These are phyloP conservation scores for Halichoeres trimaculatus DNA, from an alignment of 2,113 vertebrate species.

Conservation along the genomic window DNA sequence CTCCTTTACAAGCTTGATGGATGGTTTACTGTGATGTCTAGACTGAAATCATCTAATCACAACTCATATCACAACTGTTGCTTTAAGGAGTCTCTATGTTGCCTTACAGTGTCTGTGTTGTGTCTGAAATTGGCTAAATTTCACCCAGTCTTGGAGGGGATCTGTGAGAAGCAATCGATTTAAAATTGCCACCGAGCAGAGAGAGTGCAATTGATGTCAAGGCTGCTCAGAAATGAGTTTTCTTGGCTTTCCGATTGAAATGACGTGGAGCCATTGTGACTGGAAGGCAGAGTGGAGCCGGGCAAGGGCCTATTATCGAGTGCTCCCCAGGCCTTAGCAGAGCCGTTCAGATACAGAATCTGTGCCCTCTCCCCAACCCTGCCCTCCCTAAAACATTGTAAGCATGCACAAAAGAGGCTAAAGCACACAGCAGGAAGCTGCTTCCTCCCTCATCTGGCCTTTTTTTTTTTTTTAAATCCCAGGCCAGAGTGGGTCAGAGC, in stretches of 20 bases:
- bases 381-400: neutral
- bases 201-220: slow-evolving; percentile 78
- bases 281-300: slow-evolving; percentile 58
- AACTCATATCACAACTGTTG: slow-evolving; percentile 43
- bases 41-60: slow-evolving; percentile 39
- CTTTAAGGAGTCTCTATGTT: slow-evolving; percentile 37
- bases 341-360: slow-evolving; percentile 45
- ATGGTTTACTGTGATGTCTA: neutral
- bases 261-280: slow-evolving; percentile 69
- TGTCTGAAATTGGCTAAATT: slow-evolving; percentile 63
- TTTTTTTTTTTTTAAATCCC: neutral
- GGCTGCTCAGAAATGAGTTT: slow-evolving; percentile 78
- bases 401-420: slow-evolving; percentile 30
- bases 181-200: slow-evolving; percentile 68
- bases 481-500: slow-evolving; percentile 36
- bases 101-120: slow-evolving; percentile 46
- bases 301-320: slow-evolving; percentile 52
- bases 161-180: slow-evolving; percentile 69
- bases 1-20: too few species aligned
- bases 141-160: slow-evolving; percentile 44
- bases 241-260: slow-evolving; percentile 72
- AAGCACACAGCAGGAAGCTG: slow-evolving; percentile 20
- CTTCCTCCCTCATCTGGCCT: slow-evolving; percentile 32
- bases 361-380: slow-evolving; percentile 3
- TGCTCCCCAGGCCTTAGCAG: slow-evolving; percentile 45